Conservation (phyloP, 1,140 invertebrate species). For the Colletes gigas region DNA sequence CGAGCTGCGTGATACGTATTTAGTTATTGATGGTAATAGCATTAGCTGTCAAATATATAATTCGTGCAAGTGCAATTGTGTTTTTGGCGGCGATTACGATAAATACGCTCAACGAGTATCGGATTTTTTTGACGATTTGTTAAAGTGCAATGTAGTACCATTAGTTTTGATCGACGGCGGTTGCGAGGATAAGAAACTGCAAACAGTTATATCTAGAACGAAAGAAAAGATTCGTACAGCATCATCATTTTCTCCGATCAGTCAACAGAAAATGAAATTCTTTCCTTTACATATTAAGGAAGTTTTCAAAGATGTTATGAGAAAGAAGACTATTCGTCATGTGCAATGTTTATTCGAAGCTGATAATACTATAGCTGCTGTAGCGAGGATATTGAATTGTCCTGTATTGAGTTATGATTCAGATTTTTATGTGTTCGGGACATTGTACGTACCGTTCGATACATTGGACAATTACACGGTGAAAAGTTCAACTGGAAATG, state of each 20-base stretch:
- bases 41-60: constrained; percentile 88
- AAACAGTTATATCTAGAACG: constrained; percentile 85
- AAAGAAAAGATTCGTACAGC: constrained; percentile 73
- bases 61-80: constrained; percentile 83
- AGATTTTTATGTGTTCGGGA: constrained; percentile 94
- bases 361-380: constrained; percentile 90
- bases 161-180: constrained; percentile 93
- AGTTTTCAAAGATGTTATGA: constrained; percentile 86
- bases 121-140: constrained; percentile 87
- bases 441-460: constrained; percentile 90
- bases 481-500: constrained; percentile 48
- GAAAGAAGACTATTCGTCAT: constrained; percentile 84
- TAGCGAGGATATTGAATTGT: constrained; percentile 89
- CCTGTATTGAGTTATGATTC: constrained; percentile 94
- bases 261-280: constrained; percentile 80
- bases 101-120: constrained; percentile 84
- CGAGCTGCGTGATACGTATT: constrained; percentile 85
- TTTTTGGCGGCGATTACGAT: constrained; percentile 94
- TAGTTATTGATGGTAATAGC: constrained; percentile 93
- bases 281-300: constrained; percentile 87
- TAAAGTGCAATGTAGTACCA: constrained; percentile 88
- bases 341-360: constrained; percentile 92
- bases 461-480: constrained; percentile 81
- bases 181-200: constrained; percentile 88
- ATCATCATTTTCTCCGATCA: constrained; percentile 76